Evolutionary conservation across 2,888 invertebrate species (phyloP).

Genomic region (Lobophora halterata): DNA sequence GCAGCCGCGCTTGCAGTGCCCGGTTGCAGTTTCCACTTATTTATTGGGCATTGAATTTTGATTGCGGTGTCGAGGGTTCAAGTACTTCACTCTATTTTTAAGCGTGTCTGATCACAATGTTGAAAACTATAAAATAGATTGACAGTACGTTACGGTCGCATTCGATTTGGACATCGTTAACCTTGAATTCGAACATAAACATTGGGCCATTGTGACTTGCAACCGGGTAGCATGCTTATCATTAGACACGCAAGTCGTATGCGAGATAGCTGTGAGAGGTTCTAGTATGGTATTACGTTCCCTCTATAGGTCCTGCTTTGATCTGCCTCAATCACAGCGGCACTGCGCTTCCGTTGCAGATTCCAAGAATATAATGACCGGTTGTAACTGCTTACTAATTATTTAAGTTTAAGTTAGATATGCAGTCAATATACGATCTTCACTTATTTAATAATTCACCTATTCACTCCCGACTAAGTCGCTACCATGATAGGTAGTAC

Average conservation of each 20-base stretch:
- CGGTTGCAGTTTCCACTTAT: constrained; percentile 19
- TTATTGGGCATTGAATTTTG: constrained; percentile 24
- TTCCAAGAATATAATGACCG: constrained; percentile 2
- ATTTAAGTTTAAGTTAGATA: constrained; percentile 12
- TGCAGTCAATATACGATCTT: no score
- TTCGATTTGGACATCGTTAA: constrained; percentile 14
- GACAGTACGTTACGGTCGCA: constrained; percentile 8
- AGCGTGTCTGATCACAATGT: constrained; percentile 10
- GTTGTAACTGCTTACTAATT: constrained; percentile 14
- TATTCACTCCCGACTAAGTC: no score
- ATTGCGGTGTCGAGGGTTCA: constrained; percentile 10
- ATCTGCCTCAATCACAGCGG: constrained; percentile 11
- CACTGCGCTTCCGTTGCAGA: constrained; percentile 13
- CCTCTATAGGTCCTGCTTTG: constrained; percentile 10
- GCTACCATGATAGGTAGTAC: no score
- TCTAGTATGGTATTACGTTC: no score
- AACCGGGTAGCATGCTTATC: no score
- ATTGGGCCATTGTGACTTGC: background rate
- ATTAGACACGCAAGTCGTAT: no score
- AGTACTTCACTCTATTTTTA: constrained; percentile 5
- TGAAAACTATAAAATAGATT: constrained; percentile 13
- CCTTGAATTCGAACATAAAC: constrained; percentile 10
- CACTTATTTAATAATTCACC: no score
- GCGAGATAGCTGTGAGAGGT: no score
- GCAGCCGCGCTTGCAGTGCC: constrained; percentile 18